Conservation (phyloP, 2,113 vertebrate species). For the Zeus faber region DNA sequence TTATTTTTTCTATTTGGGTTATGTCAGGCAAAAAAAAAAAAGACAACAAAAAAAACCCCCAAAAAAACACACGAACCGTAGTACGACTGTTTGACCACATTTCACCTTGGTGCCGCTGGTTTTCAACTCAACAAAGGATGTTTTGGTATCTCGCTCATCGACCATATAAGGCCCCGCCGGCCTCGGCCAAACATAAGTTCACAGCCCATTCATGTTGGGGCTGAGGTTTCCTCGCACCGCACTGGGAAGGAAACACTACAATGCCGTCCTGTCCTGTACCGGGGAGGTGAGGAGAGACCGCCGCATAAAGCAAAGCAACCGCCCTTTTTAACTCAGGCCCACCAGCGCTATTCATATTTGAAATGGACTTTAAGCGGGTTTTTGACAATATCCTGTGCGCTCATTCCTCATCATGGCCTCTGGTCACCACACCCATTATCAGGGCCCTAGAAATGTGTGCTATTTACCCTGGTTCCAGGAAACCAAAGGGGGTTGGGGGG, state of each 20-base stretch:
- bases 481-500: neutral
- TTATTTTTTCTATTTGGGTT: constrained; percentile 22
- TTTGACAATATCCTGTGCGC: neutral
- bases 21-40: constrained; percentile 24
- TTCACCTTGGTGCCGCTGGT: constrained; percentile 32
- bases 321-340: too few species aligned
- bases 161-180: constrained; percentile 33
- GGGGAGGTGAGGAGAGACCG: constrained; percentile 30
- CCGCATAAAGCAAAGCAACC: constrained; percentile 12
- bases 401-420: neutral
- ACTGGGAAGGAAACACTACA: constrained; percentile 30
- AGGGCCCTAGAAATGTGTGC: neutral
- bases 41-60: neutral
- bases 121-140: constrained; percentile 50
- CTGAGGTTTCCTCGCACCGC: constrained; percentile 46
- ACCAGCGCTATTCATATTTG: constrained; percentile 1
- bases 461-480: neutral
- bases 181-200: constrained; percentile 61
- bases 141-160: constrained; percentile 46
- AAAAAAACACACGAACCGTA: too few species aligned
- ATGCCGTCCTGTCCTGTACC: constrained; percentile 30
- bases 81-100: constrained; percentile 17
- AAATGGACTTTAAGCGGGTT: neutral
- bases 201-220: constrained; percentile 49
- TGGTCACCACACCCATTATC: neutral